Evolutionary conservation across 2,888 invertebrate species (phyloP).

Genomic region (Brachynemurus nebulosus): DNA sequence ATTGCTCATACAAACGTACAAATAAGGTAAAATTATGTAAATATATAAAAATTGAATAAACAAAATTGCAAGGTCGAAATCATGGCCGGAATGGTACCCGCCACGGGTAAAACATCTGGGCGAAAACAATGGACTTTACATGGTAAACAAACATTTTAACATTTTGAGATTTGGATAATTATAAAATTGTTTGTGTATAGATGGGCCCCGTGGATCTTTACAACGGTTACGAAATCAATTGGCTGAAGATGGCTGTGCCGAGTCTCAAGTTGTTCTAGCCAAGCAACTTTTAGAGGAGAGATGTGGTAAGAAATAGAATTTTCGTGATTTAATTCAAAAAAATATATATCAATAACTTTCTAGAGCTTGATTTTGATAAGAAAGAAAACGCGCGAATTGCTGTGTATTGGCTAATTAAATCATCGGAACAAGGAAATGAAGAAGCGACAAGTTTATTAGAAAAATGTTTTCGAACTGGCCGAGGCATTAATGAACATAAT

Average conservation of each 20-base stretch:
- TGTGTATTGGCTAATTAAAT: slow-evolving; percentile 83
- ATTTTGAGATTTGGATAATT: neutral
- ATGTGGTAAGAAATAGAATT: slow-evolving; percentile 62
- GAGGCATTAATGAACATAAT: slow-evolving; percentile 60
- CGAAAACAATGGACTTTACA: slow-evolving; percentile 65
- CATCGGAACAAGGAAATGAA: slow-evolving; percentile 81
- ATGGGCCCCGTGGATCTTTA: slow-evolving; percentile 50
- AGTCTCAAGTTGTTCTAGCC: slow-evolving; percentile 77
- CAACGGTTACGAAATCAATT: slow-evolving; percentile 52
- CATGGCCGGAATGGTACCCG: no score
- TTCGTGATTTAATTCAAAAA: slow-evolving; percentile 8
- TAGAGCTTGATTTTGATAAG: slow-evolving; percentile 51
- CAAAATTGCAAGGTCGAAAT: no score
- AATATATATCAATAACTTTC: no score
- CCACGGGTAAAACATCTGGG: no score
- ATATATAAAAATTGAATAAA: no score
- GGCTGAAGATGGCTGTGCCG: slow-evolving; percentile 80
- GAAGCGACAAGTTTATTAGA: slow-evolving; percentile 70
- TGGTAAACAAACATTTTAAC: slow-evolving; percentile 35
- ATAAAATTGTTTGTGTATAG: slow-evolving; percentile 27
- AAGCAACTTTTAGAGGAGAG: slow-evolving; percentile 68
- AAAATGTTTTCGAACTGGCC: slow-evolving; percentile 56
- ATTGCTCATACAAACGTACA: no score
- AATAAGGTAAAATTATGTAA: no score
- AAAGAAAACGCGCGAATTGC: slow-evolving; percentile 69